Evolutionary conservation across 2,113 vertebrate genomes (phyloP).

Genomic region (Bagarius yarrelli): DNA sequence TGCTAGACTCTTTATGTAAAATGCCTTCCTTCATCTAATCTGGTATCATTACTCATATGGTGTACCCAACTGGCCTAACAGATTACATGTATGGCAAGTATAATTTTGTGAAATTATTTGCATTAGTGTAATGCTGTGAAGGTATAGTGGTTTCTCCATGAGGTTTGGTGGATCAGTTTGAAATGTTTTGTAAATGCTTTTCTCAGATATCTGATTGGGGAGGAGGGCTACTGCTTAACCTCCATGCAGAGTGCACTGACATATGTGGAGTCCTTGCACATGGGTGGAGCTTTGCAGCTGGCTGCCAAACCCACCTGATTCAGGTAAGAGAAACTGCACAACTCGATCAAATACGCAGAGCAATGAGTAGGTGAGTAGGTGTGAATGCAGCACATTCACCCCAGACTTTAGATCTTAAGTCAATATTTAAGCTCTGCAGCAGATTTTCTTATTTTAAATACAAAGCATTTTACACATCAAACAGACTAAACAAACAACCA

Average conservation of each 20-base stretch:
- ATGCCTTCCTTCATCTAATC: neutral
- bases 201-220: slow-evolving; percentile 88
- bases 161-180: neutral
- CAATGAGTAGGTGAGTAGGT: neutral
- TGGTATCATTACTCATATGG: neutral
- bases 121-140: neutral
- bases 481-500: neutral
- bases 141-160: neutral
- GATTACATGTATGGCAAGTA: neutral
- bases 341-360: neutral
- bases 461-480: neutral
- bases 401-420: neutral
- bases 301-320: slow-evolving; percentile 54
- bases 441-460: neutral
- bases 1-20: neutral
- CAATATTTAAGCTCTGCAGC: neutral
- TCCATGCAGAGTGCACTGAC: slow-evolving; percentile 90
- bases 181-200: slow-evolving; percentile 13
- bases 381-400: neutral
- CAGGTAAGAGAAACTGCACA: slow-evolving; percentile 51
- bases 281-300: slow-evolving; percentile 44
- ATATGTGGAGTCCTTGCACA: slow-evolving; percentile 81
- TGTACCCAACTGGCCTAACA: neutral
- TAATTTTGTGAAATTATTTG: neutral
- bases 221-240: slow-evolving; percentile 94